phyloP scores from a whole-genome alignment of 2,888 invertebrate genomes.

The Tortrix viridana region DNA sequence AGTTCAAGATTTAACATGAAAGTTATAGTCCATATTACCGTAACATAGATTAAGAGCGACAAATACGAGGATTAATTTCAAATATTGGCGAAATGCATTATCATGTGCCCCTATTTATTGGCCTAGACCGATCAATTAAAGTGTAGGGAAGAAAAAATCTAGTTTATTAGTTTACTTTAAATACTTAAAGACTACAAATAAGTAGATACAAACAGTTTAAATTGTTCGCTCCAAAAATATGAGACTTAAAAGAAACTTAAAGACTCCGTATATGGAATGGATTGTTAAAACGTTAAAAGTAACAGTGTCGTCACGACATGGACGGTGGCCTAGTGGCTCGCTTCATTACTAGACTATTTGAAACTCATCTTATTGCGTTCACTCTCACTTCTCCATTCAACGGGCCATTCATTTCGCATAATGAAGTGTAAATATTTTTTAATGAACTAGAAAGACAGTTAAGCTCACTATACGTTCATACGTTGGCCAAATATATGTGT shows the following conservation, averaged over 20 bases:
- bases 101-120: too few species aligned
- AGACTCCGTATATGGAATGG: slow-evolving; percentile 6
- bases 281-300: slow-evolving; percentile 15
- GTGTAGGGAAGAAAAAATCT: too few species aligned
- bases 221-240: background rate
- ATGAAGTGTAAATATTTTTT: slow-evolving; percentile 23
- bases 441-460: background rate
- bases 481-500: too few species aligned
- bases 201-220: background rate
- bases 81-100: too few species aligned
- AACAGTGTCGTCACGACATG: slow-evolving; percentile 15
- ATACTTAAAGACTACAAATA: too few species aligned
- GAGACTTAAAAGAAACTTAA: background rate
- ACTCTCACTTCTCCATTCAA: slow-evolving; percentile 31
- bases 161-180: too few species aligned
- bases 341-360: slow-evolving; percentile 23
- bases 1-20: too few species aligned
- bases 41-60: too few species aligned
- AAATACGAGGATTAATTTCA: too few species aligned
- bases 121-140: too few species aligned
- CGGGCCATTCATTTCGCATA: slow-evolving; percentile 22
- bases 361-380: slow-evolving; percentile 21
- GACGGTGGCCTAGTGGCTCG: slow-evolving; percentile 12
- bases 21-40: too few species aligned
- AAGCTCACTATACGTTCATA: too few species aligned